These are phyloP conservation scores for Pseudoips prasinana DNA, from an alignment of 2,888 invertebrate genomes.

Conservation along the genomic window DNA sequence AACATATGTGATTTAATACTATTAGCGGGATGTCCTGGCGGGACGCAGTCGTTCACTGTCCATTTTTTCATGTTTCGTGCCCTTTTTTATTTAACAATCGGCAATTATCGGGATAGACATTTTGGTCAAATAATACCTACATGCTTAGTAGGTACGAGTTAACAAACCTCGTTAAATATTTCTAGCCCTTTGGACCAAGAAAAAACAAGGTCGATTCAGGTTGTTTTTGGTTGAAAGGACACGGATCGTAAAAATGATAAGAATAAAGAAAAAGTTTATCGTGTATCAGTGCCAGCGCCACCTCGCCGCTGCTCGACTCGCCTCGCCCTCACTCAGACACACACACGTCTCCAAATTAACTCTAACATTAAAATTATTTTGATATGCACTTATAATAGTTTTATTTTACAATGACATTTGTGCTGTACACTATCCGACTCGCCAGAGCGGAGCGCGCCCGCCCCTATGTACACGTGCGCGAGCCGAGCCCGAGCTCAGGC, in stretches of 20 bases:
- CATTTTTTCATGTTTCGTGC: too few relatives aligned
- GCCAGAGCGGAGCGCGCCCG: slow-evolving; percentile 40
- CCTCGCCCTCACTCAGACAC: slow-evolving; percentile 41
- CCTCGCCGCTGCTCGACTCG: slow-evolving; percentile 21
- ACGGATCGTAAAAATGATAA: too few relatives aligned
- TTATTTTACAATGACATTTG: slow-evolving; percentile 77
- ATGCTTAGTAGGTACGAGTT: too few relatives aligned
- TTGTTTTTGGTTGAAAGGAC: too few relatives aligned
- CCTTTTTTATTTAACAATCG: too few relatives aligned
- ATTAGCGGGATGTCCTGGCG: slow-evolving; percentile 46
- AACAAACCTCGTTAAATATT: too few relatives aligned
- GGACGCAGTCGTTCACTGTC: slow-evolving; percentile 35
- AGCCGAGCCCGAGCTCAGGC: slow-evolving; percentile 37
- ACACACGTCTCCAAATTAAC: slow-evolving; percentile 61
- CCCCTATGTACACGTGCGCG: slow-evolving; percentile 2
- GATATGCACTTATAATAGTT: slow-evolving; percentile 78
- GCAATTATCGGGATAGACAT: too few relatives aligned
- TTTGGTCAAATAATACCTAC: too few relatives aligned
- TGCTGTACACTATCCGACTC: slow-evolving; percentile 70
- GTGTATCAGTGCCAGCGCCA: too few relatives aligned
- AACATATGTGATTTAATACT: slow-evolving; percentile 45
- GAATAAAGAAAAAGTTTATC: too few relatives aligned
- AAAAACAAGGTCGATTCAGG: too few relatives aligned
- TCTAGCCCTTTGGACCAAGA: too few relatives aligned
- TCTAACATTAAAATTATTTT: slow-evolving; percentile 75